Percentiles rank a stretch among this genome's conserved stretches.
These are phyloP conservation scores for Marasmarcha lunaedactyla DNA, from an alignment of 2,888 invertebrate species.

Conservation along the genomic window DNA sequence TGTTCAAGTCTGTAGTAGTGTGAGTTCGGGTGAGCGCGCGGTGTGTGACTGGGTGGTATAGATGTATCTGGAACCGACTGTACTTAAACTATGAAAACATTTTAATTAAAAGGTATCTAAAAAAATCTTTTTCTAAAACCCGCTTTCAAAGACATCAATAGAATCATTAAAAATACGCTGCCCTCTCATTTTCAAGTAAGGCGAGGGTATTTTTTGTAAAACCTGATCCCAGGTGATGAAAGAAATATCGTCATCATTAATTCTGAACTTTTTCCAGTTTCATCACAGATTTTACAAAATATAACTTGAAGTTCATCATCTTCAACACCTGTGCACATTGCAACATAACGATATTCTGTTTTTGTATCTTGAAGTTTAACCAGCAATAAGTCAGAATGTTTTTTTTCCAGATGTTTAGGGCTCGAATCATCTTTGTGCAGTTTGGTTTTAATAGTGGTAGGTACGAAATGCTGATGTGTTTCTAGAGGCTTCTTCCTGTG, in stretches of 20 bases:
- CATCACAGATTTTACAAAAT: conserved; percentile 11
- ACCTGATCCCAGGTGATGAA: conserved; percentile 13
- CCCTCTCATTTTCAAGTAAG: conserved; percentile 12
- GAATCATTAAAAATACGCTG: conserved; percentile 11
- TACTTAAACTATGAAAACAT: conserved; percentile 6
- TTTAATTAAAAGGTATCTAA: conserved; percentile 6
- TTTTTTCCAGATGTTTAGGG: no score
- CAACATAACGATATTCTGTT: conserved; percentile 12
- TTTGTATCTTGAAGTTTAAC: conserved; percentile 9
- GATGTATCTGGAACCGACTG: no score
- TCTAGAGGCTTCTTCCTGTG: no score
- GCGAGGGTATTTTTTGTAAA: conserved; percentile 10
- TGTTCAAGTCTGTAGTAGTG: no score
- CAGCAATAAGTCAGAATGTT: conserved; percentile 9
- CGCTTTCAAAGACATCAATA: conserved; percentile 12
- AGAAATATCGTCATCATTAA: conserved; percentile 12
- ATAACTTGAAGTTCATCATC: conserved; percentile 11
- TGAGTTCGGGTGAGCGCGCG: no score
- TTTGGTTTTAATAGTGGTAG: no score
- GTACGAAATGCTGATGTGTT: no score
- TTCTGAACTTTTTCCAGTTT: conserved; percentile 12
- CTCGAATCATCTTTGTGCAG: no score
- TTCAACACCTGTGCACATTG: conserved; percentile 12
- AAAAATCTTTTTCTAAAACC: conserved; percentile 6
- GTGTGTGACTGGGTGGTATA: no score